These are phyloP conservation scores for Tragelaphus imberbis DNA, from an alignment of 2,113 vertebrate genomes.

Conservation along the genomic window DNA sequence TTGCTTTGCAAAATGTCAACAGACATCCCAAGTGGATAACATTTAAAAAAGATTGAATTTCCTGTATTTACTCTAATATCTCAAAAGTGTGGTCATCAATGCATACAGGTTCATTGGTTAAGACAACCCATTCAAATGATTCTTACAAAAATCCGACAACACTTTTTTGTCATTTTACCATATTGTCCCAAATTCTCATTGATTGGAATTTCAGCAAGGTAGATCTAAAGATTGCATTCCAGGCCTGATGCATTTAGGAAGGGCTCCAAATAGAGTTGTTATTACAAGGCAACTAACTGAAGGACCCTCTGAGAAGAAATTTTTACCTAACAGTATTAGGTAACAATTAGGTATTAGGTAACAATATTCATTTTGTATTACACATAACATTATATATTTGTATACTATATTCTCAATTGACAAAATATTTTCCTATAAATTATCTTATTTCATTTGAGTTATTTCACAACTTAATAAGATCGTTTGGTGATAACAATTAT, in stretches of 20 bases:
- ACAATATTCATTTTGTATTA: not conserved
- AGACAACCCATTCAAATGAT: constrained; percentile 2
- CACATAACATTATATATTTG: not conserved
- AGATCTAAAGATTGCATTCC: not conserved
- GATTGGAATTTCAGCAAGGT: not conserved
- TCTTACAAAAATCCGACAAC: constrained; percentile 5
- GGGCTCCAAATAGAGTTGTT: not conserved
- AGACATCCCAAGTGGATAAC: constrained; percentile 61
- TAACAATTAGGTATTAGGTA: not conserved
- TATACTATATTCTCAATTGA: not conserved
- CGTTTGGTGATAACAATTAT: not conserved
- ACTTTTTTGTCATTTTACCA: not conserved
- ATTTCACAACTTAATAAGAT: not conserved
- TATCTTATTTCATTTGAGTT: not conserved
- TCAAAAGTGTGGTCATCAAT: constrained; percentile 56
- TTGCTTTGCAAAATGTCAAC: constrained; percentile 73
- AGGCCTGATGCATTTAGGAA: not conserved
- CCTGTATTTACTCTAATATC: constrained; percentile 56
- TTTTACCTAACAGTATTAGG: not conserved
- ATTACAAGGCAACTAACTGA: not conserved
- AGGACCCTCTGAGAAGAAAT: not conserved
- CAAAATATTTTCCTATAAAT: not conserved
- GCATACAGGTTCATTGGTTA: constrained; percentile 44
- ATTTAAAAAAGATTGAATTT: constrained; percentile 62
- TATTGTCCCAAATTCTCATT: not conserved